Percentiles rank a stretch among this genome's conserved stretches.
These are phyloP conservation scores for Marcusenius ussheri DNA, from an alignment of 2,113 vertebrate genomes.

Conservation along the genomic window DNA sequence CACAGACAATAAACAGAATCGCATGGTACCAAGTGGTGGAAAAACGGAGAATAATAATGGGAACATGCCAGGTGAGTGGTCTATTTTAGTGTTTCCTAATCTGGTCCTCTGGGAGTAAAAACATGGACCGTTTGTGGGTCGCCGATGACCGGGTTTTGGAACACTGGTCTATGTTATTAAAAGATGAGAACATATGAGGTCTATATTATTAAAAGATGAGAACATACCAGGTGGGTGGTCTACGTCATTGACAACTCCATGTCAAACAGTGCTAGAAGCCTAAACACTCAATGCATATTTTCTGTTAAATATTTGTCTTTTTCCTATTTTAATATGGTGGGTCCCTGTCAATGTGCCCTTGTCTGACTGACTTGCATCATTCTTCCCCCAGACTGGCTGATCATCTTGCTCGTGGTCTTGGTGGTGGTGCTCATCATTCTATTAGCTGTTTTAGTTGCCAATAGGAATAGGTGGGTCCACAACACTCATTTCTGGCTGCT, in stretches of 20 bases:
- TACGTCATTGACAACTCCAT: background rate
- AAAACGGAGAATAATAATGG: background rate
- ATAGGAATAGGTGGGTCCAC: conserved; percentile 49
- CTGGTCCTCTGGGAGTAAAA: no score
- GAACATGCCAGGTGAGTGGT: no score
- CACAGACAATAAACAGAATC: background rate
- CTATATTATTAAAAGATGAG: background rate
- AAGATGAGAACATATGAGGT: conserved; percentile 22
- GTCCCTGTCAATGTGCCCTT: background rate
- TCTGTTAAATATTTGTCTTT: background rate
- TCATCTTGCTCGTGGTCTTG: conserved; percentile 45
- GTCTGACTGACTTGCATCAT: conserved; percentile 10
- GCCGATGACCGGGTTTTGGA: no score
- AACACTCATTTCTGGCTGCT: background rate
- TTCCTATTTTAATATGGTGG: background rate
- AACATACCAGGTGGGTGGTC: conserved; percentile 34
- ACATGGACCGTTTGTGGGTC: no score
- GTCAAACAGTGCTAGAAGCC: background rate
- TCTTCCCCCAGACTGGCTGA: conserved; percentile 52
- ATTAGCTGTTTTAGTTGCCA: conserved; percentile 40
- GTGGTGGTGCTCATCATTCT: conserved; percentile 46
- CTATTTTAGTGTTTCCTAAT: no score
- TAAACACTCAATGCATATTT: background rate
- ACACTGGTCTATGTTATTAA: background rate
- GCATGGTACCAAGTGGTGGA: background rate